A percentile compares a stretch with the other conserved stretches of the same genome.
Evolutionary conservation across 2,113 vertebrate species (phyloP).

Genomic region (Engraulis encrasicolus): DNA sequence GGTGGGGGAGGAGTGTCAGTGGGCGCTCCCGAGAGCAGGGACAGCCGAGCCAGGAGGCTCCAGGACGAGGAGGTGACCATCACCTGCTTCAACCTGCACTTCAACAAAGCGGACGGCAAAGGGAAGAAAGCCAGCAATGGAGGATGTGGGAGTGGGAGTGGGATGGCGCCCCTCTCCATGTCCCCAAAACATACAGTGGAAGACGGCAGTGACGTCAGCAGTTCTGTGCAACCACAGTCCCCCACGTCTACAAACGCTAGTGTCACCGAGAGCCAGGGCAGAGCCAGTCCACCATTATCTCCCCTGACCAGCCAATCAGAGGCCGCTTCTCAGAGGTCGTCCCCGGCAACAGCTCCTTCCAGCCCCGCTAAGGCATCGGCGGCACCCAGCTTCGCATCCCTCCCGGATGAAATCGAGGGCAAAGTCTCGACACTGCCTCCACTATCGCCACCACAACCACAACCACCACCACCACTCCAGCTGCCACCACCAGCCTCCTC

Average conservation of each 20-base stretch:
- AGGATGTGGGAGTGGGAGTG: no score
- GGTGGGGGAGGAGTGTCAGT: not conserved
- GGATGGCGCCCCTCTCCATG: not conserved
- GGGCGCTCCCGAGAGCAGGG: slow-evolving; percentile 15
- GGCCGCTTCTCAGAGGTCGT: not conserved
- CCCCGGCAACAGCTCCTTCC: not conserved
- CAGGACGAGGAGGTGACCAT: slow-evolving; percentile 36
- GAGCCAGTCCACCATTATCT: slow-evolving; percentile 13
- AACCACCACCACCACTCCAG: no score
- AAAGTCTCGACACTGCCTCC: not conserved
- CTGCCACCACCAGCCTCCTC: not conserved
- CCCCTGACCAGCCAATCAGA: slow-evolving; percentile 25
- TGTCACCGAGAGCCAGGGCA: not conserved
- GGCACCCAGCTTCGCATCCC: not conserved
- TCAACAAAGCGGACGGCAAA: slow-evolving; percentile 44
- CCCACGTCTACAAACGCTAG: not conserved
- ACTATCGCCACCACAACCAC: no score
- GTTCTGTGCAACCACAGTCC: not conserved
- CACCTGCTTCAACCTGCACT: slow-evolving; percentile 39
- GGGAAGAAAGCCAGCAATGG: slow-evolving; percentile 19
- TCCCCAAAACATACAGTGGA: not conserved
- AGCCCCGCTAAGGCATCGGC: not conserved
- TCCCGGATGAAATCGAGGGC: not conserved
- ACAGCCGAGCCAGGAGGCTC: not conserved
- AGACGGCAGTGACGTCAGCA: not conserved